Conservation (phyloP, 2,888 invertebrate genomes). For the Adineta ricciae region DNA sequence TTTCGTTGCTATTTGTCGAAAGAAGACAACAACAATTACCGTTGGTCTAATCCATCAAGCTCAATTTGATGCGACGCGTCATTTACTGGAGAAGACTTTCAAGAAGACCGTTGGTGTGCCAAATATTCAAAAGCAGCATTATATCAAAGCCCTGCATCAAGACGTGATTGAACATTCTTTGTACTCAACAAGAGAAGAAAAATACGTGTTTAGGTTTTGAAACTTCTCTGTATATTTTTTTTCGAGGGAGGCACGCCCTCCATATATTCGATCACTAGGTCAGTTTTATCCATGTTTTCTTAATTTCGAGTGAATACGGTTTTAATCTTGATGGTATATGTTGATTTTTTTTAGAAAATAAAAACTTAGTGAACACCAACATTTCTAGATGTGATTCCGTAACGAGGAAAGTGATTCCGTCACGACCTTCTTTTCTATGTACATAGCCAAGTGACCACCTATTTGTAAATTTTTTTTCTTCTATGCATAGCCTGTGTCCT, state of each 20-base stretch:
- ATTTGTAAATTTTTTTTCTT: not conserved
- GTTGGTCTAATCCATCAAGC: not conserved
- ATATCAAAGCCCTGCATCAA: not conserved
- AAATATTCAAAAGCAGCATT: not conserved
- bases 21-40: not conserved
- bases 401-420: not conserved
- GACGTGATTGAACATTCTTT: not conserved
- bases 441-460: not conserved
- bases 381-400: not conserved
- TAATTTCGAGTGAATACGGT: too few relatives aligned
- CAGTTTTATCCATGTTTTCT: not conserved
- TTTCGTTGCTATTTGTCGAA: not conserved
- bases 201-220: not conserved
- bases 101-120: not conserved
- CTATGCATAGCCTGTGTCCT: not conserved
- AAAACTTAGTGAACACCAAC: too few relatives aligned
- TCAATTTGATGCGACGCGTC: not conserved
- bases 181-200: not conserved
- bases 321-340: too few relatives aligned
- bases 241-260: not conserved
- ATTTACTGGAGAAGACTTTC: not conserved
- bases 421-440: not conserved
- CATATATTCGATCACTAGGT: not conserved
- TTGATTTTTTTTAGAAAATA: too few relatives aligned
- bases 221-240: not conserved